phyloP scores from a whole-genome alignment of 2,797 vertebrate species.

The Denticeps clupeoides region DNA sequence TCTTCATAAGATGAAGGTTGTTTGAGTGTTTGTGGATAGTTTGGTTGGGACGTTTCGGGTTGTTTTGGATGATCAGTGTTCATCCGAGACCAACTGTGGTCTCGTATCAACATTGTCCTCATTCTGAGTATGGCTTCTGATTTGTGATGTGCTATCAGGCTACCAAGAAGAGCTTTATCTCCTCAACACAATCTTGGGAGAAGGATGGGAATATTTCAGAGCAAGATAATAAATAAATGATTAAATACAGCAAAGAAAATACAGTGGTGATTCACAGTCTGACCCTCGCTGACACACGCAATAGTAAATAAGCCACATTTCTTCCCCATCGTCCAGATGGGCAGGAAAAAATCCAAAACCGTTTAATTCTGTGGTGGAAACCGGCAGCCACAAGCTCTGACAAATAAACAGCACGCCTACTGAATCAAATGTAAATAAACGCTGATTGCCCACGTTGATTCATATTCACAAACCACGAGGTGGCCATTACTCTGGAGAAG shows the following conservation, averaged over 20 bases:
- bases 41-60: neutral
- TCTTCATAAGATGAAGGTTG: too few species aligned
- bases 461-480: conserved; percentile 41
- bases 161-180: neutral
- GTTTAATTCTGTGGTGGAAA: conserved; percentile 24
- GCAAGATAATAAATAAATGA: neutral
- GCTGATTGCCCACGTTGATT: conserved; percentile 52
- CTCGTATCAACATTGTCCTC: neutral
- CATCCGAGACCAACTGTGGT: neutral
- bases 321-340: neutral
- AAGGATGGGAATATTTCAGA: neutral
- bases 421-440: conserved; percentile 54
- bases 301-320: neutral
- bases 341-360: conserved; percentile 38
- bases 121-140: too few species aligned
- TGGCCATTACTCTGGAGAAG: conserved; percentile 42
- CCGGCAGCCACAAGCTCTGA: conserved; percentile 37
- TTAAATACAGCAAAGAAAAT: neutral
- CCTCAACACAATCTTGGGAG: neutral
- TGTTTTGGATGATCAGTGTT: neutral
- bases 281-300: neutral
- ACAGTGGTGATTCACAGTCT: neutral
- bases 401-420: conserved; percentile 42
- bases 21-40: too few species aligned
- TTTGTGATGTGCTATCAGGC: too few species aligned